A percentile compares a stretch with the other conserved stretches of the same genome.
phyloP scores from a whole-genome alignment of 2,888 invertebrate genomes.

The Helicoverpa assulta region DNA sequence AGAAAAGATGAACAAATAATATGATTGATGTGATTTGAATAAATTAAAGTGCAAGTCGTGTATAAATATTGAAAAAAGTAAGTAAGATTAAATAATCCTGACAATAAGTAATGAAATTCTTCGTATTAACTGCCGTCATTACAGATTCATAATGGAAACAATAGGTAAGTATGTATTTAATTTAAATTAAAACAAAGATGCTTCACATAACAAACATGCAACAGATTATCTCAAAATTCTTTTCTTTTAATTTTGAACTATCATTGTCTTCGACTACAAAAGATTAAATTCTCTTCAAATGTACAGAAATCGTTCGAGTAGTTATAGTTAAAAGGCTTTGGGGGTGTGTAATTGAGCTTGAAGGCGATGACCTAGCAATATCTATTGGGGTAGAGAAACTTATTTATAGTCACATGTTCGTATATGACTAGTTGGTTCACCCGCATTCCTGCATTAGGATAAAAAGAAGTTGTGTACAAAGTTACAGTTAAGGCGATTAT shows the following conservation, averaged over 20 bases:
- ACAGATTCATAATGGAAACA: too few species aligned
- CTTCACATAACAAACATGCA: not conserved
- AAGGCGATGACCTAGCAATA: slow-evolving; percentile 51
- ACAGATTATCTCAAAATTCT: not conserved
- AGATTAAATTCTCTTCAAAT: slow-evolving; percentile 7
- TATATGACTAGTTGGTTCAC: not conserved
- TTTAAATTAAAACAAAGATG: not conserved
- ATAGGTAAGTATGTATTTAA: not conserved
- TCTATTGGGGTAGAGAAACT: slow-evolving; percentile 4
- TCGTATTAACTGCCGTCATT: too few species aligned
- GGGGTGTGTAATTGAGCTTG: slow-evolving; percentile 61
- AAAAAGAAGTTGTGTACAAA: too few species aligned
- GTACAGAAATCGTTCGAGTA: slow-evolving; percentile 36
- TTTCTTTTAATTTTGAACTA: slow-evolving; percentile 9
- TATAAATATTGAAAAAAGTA: too few species aligned
- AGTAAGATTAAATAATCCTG: too few species aligned
- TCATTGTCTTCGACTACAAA: slow-evolving; percentile 17
- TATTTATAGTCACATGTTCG: not conserved
- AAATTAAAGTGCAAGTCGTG: too few species aligned
- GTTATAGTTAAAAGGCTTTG: slow-evolving; percentile 32
- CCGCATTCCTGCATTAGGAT: too few species aligned
- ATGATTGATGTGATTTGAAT: too few species aligned
- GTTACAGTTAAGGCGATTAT: too few species aligned
- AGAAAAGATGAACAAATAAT: too few species aligned
- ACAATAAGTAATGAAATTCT: too few species aligned